Conservation (phyloP, 2,113 vertebrate genomes). For the Calidris pugnax region DNA sequence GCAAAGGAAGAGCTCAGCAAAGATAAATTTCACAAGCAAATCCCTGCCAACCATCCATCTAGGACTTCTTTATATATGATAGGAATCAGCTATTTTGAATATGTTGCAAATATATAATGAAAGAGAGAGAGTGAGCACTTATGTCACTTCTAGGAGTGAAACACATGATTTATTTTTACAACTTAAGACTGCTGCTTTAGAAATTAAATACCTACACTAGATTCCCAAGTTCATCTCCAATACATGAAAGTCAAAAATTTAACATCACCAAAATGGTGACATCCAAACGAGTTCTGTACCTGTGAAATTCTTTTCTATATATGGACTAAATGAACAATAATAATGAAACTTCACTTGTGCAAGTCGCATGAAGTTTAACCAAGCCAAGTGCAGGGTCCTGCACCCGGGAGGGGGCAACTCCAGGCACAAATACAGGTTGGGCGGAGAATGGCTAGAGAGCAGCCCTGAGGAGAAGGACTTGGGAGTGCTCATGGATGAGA, state of each 20-base stretch:
- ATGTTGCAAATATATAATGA: not conserved
- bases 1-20: not conserved
- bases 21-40: slow-evolving; percentile 16
- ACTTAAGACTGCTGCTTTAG: not conserved
- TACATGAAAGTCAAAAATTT: not conserved
- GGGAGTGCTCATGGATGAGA: too few species aligned
- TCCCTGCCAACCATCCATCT: not conserved
- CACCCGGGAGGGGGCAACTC: too few species aligned
- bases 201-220: not conserved
- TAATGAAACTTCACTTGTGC: not conserved
- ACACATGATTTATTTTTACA: not conserved
- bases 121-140: not conserved
- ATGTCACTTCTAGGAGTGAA: not conserved
- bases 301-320: not conserved
- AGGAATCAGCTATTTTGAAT: not conserved
- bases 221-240: not conserved
- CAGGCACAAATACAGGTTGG: too few species aligned
- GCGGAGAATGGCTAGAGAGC: too few species aligned
- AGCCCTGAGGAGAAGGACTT: too few species aligned
- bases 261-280: not conserved
- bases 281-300: not conserved
- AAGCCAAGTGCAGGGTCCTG: too few species aligned
- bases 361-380: too few species aligned
- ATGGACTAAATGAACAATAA: not conserved
- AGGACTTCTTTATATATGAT: not conserved